Percentiles rank a stretch among this genome's conserved stretches.
Evolutionary conservation across 2,113 vertebrate genomes (phyloP).

Genomic region (Actenoides hombroni): DNA sequence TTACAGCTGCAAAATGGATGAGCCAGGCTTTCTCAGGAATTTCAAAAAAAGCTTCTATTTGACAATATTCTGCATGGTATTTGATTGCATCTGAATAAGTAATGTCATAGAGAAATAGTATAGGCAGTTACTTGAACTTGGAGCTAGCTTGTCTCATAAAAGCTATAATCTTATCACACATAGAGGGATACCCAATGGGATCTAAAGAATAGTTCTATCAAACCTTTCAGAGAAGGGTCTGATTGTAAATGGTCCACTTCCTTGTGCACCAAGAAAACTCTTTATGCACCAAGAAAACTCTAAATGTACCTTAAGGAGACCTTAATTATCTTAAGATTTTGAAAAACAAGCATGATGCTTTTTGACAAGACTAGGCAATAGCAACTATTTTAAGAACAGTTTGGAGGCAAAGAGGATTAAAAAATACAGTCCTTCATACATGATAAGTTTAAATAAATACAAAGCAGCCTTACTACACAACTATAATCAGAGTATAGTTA

Average conservation of each 20-base stretch:
- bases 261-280: neutral
- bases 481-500: neutral
- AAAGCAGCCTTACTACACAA: neutral
- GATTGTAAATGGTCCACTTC: neutral
- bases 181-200: neutral
- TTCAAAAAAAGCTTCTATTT: slow-evolving; percentile 19
- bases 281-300: neutral
- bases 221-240: slow-evolving; percentile 3
- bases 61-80: slow-evolving; percentile 29
- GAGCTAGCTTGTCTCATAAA: slow-evolving; percentile 5
- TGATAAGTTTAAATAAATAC: neutral
- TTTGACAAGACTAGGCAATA: slow-evolving; percentile 2
- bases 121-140: slow-evolving; percentile 14
- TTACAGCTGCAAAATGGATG: slow-evolving; percentile 49
- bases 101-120: neutral
- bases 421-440: neutral
- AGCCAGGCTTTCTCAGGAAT: slow-evolving; percentile 25
- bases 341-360: neutral
- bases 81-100: slow-evolving; percentile 69
- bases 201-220: neutral
- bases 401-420: slow-evolving; percentile 27
- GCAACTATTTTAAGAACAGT: neutral
- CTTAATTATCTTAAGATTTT: slow-evolving; percentile 20
- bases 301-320: neutral
- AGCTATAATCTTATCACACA: neutral